A percentile compares a stretch with the other conserved stretches of the same genome.
Evolutionary conservation across 2,888 invertebrate species (phyloP).

Genomic region (Bellardia bayeri): DNA sequence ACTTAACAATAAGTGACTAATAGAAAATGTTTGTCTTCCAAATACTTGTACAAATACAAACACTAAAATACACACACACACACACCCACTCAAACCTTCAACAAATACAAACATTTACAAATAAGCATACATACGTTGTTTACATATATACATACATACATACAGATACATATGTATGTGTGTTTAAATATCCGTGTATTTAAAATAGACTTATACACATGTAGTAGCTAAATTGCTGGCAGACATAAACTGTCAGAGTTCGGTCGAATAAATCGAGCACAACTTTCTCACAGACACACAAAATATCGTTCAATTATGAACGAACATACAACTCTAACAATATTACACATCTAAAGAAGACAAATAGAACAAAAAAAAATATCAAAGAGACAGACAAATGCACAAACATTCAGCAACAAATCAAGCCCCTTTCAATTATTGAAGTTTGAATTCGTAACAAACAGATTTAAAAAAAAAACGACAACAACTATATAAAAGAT

Average conservation of each 20-base stretch:
- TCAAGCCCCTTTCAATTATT: conserved; percentile 52
- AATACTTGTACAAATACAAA: conserved; percentile 46
- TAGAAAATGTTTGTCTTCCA: conserved; percentile 39
- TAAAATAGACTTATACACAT: conserved; percentile 33
- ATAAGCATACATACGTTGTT: too few relatives aligned
- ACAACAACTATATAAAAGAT: not conserved
- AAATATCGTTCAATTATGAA: not conserved
- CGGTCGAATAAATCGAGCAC: conserved; percentile 33
- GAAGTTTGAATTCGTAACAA: not conserved
- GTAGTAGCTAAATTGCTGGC: conserved; percentile 19
- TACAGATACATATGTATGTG: not conserved
- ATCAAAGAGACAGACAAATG: conserved; percentile 8
- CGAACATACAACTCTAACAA: not conserved
- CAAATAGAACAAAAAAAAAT: not conserved
- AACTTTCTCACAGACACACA: conserved; percentile 2
- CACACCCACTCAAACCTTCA: not conserved
- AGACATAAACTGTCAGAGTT: conserved; percentile 52
- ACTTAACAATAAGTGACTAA: conserved; percentile 48
- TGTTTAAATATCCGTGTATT: conserved; percentile 46
- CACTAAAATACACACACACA: conserved; percentile 1
- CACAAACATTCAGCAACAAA: conserved; percentile 46
- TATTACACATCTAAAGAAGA: not conserved
- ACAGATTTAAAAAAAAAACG: not conserved
- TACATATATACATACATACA: too few relatives aligned
- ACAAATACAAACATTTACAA: not conserved